Base-by-base conservation (phyloP, 1,140 invertebrate genomes). In the Neoseiulus cucumeris region DNA sequence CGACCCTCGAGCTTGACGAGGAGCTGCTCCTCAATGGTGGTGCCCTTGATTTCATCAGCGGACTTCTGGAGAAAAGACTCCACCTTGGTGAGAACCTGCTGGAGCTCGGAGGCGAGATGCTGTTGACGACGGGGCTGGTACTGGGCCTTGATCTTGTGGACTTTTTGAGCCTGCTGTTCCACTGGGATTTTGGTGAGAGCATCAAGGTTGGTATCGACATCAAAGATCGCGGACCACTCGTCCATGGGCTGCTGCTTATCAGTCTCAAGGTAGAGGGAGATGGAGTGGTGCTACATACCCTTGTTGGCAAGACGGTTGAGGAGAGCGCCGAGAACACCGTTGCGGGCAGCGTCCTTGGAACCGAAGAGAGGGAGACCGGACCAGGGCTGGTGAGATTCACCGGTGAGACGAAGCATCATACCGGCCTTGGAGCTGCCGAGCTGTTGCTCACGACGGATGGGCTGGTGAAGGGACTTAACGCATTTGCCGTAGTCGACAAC, bases 351-450 rank as follows among this genome's bases (percentile, higher is more conserved):
- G 14, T 59, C 51, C 51, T 59, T 17, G 22, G 51, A 59, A 9
- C 51, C 22, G 51, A 59, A 59, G 22, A 25, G 25, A 12, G 14
- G 14, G 22, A 25, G 51, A 59, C 51, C 51, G 14, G 51, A 59
- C 51, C 51, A 59, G 51, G 51, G 22, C 51, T 59, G 51, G 51
- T 59, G 51, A 59, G 51, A 59, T 33, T 59, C 51, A 59, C 51
- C 51, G 1, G 51, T 33, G 22, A 59, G 51, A 33, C 51, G 51
- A 9, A 59, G 51, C 14, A 59, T 20, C 51, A 59, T 59, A 29
- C 51, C 51, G 14, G 33, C 2, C 51, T 20, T 18, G 14, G 14
- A 20, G 2, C 51, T 20, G 22, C 51, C 51, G 14, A 59, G 14
- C 22, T 59, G 51, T 20, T 59, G 17, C 25, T 59, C 33, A 20